These are phyloP conservation scores for Meriones unguiculatus DNA, from an alignment of 2,113 vertebrate genomes.

Conservation along the genomic window DNA sequence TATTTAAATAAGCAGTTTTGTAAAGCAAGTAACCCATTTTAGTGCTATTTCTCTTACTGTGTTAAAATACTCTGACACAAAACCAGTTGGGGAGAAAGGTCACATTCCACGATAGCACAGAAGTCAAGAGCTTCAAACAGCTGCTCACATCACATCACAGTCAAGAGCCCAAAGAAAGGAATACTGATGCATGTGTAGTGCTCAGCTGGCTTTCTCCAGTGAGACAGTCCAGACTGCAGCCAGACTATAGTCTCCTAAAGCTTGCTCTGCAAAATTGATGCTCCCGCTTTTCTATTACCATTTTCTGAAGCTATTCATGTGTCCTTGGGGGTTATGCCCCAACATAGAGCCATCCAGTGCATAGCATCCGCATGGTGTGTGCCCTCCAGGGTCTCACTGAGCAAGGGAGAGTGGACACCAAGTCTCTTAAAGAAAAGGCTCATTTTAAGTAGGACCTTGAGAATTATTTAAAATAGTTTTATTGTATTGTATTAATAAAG, in stretches of 20 bases:
- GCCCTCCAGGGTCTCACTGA: not conserved
- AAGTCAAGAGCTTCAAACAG: not conserved
- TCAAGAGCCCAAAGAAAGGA: not conserved
- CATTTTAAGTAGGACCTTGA: conserved; percentile 10
- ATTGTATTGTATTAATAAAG: not conserved
- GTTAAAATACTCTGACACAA: not conserved
- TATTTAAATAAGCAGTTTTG: not conserved
- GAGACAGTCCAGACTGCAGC: not conserved
- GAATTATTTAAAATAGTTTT: conserved; percentile 56
- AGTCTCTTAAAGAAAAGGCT: conserved; percentile 15
- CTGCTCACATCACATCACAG: too few species aligned
- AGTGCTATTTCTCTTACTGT: not conserved
- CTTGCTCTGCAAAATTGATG: not conserved
- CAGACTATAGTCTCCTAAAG: not conserved
- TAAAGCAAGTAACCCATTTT: not conserved
- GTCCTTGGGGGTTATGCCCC: not conserved
- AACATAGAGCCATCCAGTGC: not conserved
- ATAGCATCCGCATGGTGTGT: not conserved
- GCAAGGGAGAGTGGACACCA: not conserved
- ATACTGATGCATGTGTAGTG: too few species aligned
- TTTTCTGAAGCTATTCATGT: not conserved
- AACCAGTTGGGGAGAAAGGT: not conserved
- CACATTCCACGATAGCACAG: not conserved
- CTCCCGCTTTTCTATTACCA: not conserved
- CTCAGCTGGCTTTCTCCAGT: not conserved